Percentiles rank a stretch among this genome's conserved stretches.
These are phyloP conservation scores for Toxotes chatareus DNA, from an alignment of 2,113 vertebrate species.

Conservation along the genomic window DNA sequence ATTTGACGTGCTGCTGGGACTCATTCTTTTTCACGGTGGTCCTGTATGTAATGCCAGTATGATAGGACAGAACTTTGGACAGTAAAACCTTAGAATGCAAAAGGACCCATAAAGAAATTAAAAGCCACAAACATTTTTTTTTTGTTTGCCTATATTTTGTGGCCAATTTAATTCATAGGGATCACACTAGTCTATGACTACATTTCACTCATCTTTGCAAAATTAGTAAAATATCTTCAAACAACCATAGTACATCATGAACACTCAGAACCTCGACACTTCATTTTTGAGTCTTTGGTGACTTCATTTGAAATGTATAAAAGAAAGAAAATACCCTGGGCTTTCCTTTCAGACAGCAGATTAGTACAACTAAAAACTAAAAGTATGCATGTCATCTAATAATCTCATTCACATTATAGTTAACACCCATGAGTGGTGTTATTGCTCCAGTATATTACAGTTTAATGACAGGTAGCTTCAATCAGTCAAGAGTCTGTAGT, in stretches of 20 bases:
- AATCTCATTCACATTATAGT: conserved; percentile 54
- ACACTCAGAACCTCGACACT: background rate
- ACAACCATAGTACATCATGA: conserved; percentile 21
- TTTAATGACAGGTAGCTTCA: conserved; percentile 35
- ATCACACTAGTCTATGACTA: conserved; percentile 37
- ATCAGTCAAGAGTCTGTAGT: conserved; percentile 32
- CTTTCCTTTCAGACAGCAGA: conserved; percentile 24
- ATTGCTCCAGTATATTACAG: background rate
- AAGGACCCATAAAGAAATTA: background rate
- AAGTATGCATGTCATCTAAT: background rate
- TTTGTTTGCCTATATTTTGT: conserved; percentile 3
- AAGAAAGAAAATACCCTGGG: conserved; percentile 15
- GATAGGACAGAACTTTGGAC: background rate
- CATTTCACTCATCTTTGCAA: conserved; percentile 19
- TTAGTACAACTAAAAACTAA: conserved; percentile 38
- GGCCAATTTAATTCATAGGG: conserved; percentile 52
- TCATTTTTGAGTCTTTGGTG: conserved; percentile 48
- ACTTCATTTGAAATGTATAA: conserved; percentile 58
- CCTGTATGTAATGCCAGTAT: background rate
- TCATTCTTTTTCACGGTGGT: conserved; percentile 15
- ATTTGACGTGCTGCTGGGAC: conserved; percentile 5
- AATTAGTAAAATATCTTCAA: conserved; percentile 16
- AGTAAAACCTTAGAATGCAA: background rate
- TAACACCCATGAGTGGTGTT: conserved; percentile 25
- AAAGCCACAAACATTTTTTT: conserved; percentile 26